phyloP scores from a whole-genome alignment of 2,888 invertebrate genomes.

The Hoplodrina ambigua region DNA sequence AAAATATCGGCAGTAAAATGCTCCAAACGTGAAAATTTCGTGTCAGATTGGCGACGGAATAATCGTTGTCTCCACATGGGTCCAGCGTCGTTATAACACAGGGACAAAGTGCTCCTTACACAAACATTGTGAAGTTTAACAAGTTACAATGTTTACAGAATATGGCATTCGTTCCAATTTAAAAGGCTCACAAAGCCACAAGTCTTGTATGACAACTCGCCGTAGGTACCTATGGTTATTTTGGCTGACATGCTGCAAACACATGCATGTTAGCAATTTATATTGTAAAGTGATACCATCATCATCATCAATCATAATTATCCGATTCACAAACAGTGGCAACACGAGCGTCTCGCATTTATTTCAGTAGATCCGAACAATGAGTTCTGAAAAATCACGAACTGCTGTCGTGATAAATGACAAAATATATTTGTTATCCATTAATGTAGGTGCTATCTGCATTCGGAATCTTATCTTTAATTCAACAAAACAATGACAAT shows the following conservation, averaged over 20 bases:
- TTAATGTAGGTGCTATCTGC: conserved; percentile 24
- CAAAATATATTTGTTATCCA: conserved; percentile 10
- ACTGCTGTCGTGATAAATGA: conserved; percentile 5
- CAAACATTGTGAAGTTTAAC: conserved; percentile 16
- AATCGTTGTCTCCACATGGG: conserved; percentile 1
- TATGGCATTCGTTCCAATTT: conserved; percentile 1
- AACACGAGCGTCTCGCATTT: background rate
- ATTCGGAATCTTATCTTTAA: conserved; percentile 41
- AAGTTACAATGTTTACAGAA: background rate
- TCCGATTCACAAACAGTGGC: conserved; percentile 4
- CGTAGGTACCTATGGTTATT: conserved; percentile 10
- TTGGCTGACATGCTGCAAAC: conserved; percentile 4
- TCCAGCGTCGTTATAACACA: background rate
- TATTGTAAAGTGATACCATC: conserved; percentile 30
- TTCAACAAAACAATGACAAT: conserved; percentile 21
- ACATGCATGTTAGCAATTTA: conserved; percentile 15
- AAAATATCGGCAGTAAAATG: conserved; percentile 33
- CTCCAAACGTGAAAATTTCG: conserved; percentile 24
- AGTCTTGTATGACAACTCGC: background rate
- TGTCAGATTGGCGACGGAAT: conserved; percentile 13
- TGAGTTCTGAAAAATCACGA: conserved; percentile 5
- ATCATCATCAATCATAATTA: conserved; percentile 48
- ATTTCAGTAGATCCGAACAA: conserved; percentile 17
- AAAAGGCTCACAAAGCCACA: no score
- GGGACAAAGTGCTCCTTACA: conserved; percentile 11